phyloP scores from a whole-genome alignment of 2,888 invertebrate species.

The Scaptomyza tumidula region DNA sequence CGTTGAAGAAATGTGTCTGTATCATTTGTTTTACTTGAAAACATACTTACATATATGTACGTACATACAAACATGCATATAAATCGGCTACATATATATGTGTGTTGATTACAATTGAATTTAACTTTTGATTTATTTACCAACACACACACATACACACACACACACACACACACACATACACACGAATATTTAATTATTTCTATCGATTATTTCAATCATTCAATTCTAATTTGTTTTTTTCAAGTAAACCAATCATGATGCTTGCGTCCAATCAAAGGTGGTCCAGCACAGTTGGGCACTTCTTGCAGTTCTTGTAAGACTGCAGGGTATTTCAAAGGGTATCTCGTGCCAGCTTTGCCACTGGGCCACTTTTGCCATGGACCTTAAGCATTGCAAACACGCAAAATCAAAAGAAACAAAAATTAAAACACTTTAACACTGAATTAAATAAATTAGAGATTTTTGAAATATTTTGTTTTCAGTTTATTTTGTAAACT shows the following conservation, averaged over 20 bases:
- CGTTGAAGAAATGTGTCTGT: conserved; percentile 64
- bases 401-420: conserved; percentile 32
- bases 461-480: conserved; percentile 16
- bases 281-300: conserved; percentile 9
- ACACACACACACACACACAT: neutral
- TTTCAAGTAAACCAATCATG: conserved; percentile 41
- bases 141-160: conserved; percentile 17
- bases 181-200: conserved; percentile 46
- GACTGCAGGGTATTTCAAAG: conserved; percentile 1
- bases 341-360: neutral
- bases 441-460: conserved; percentile 19
- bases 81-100: conserved; percentile 56
- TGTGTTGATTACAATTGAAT: conserved; percentile 72
- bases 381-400: conserved; percentile 43
- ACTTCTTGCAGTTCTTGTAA: neutral
- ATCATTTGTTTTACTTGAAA: conserved; percentile 62
- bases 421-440: conserved; percentile 24
- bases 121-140: conserved; percentile 78
- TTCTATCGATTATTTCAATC: conserved; percentile 68
- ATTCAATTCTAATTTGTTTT: conserved; percentile 63
- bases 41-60: conserved; percentile 47
- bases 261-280: conserved; percentile 33
- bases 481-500: conserved; percentile 4
- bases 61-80: conserved; percentile 53
- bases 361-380: conserved; percentile 26